Conservation (phyloP, 1,140 invertebrate species). For the Patella vulgata region DNA sequence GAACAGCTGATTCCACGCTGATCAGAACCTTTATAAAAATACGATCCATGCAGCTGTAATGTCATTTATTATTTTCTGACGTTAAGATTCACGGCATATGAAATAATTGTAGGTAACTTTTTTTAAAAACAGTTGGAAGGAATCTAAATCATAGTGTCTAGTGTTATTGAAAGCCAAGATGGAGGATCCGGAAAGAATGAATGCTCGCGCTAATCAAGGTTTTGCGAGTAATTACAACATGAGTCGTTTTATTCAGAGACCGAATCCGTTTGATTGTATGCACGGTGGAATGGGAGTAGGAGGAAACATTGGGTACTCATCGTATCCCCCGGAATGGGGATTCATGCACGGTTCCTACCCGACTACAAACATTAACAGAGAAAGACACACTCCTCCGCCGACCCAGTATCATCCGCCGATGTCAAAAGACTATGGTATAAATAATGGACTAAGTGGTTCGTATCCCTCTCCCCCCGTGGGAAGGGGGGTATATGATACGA, state of each 20-base stretch:
- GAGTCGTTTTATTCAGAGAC: constrained; percentile 46
- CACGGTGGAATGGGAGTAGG: constrained; percentile 39
- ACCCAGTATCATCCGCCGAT: constrained; percentile 6
- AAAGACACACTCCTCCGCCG: constrained; percentile 3
- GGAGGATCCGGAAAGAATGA: too few relatives aligned
- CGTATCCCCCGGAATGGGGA: constrained; percentile 47
- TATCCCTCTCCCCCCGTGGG: constrained; percentile 16
- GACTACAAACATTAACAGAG: constrained; percentile 9
- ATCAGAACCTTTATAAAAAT: too few relatives aligned
- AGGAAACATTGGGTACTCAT: constrained; percentile 34
- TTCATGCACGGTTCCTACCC: constrained; percentile 41
- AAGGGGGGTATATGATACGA: constrained; percentile 19
- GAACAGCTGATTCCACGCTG: too few relatives aligned
- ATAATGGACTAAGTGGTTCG: constrained; percentile 1
- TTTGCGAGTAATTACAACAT: constrained; percentile 32
- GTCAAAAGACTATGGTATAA: constrained; percentile 20
- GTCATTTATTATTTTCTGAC: too few relatives aligned
- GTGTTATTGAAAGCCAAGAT: too few relatives aligned
- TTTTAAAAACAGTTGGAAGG: too few relatives aligned
- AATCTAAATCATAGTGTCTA: too few relatives aligned
- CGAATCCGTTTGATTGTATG: constrained; percentile 53
- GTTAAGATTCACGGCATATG: too few relatives aligned
- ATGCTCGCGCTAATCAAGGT: too few relatives aligned
- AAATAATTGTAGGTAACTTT: too few relatives aligned
- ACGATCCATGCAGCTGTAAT: too few relatives aligned